Conservation (phyloP, 2,113 vertebrate genomes). For the Phocoena sinus region DNA sequence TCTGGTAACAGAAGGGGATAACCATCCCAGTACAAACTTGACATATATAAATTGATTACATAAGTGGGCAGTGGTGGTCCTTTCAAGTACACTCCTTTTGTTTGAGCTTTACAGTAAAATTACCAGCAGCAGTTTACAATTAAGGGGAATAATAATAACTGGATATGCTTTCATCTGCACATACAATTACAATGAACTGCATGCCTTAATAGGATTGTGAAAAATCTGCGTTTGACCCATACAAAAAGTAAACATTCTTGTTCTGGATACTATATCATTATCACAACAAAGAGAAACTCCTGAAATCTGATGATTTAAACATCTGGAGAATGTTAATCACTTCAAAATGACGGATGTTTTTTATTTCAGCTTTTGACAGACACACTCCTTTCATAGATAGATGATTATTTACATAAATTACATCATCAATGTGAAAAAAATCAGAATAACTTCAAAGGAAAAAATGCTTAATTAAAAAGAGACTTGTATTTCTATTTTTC, state of each 20-base stretch:
- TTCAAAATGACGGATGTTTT: conserved; percentile 93
- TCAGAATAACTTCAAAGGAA: conserved; percentile 81
- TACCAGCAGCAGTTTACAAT: conserved; percentile 90
- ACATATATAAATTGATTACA: conserved; percentile 86
- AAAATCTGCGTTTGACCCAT: conserved; percentile 88
- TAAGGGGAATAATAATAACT: conserved; percentile 89
- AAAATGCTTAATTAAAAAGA: conserved; percentile 84
- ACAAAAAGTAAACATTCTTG: conserved; percentile 91
- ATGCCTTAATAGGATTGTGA: conserved; percentile 88
- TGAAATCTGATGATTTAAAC: conserved; percentile 91
- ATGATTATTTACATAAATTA: conserved; percentile 90
- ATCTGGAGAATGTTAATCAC: conserved; percentile 94
- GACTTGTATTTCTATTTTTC: conserved; percentile 75
- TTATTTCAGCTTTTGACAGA: conserved; percentile 89
- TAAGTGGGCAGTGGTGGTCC: conserved; percentile 86
- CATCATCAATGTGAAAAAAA: conserved; percentile 84
- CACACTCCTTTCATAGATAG: conserved; percentile 86
- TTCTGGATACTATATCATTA: conserved; percentile 92
- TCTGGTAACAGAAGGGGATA: conserved; percentile 76
- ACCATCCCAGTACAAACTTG: conserved; percentile 81
- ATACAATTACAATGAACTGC: conserved; percentile 85
- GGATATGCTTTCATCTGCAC: conserved; percentile 89
- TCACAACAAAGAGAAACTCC: conserved; percentile 92
- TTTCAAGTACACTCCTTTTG: conserved; percentile 84
- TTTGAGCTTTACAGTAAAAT: conserved; percentile 85